These are phyloP conservation scores for Alauda arvensis DNA, from an alignment of 2,797 vertebrate genomes.

Conservation along the genomic window DNA sequence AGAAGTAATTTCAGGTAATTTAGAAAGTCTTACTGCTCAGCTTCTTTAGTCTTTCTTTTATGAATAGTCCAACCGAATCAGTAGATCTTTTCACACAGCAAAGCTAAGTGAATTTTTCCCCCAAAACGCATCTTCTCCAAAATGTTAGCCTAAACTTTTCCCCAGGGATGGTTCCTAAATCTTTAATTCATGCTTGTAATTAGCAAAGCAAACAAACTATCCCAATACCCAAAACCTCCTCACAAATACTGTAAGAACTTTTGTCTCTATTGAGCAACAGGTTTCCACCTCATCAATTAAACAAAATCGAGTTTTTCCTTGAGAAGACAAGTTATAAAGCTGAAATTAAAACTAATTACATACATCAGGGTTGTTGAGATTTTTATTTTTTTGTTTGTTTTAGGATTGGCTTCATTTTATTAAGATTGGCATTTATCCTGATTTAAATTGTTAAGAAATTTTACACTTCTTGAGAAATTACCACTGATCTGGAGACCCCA, in stretches of 20 bases:
- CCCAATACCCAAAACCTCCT: rapidly evolving
- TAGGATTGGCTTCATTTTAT: not conserved
- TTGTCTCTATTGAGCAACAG: not conserved
- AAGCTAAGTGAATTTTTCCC: not conserved
- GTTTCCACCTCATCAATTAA: not conserved
- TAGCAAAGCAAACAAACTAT: not conserved
- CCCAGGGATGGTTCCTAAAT: not conserved
- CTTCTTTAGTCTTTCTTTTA: not conserved
- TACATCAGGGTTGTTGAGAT: not conserved
- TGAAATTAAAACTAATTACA: not conserved
- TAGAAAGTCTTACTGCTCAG: not conserved
- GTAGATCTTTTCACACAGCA: not conserved
- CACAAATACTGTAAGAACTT: not conserved
- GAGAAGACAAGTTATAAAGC: not conserved
- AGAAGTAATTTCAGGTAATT: not conserved
- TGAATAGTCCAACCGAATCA: not conserved
- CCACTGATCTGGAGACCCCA: not conserved
- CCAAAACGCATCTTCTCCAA: not conserved
- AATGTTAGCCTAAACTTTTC: not conserved
- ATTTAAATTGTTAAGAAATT: not conserved
- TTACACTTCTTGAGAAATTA: not conserved
- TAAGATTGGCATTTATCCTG: not conserved
- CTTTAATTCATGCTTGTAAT: not conserved
- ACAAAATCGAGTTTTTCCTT: not conserved
- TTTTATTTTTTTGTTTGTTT: not conserved